phyloP scores from a whole-genome alignment of 2,888 invertebrate species.

The Apodemia duryi region DNA sequence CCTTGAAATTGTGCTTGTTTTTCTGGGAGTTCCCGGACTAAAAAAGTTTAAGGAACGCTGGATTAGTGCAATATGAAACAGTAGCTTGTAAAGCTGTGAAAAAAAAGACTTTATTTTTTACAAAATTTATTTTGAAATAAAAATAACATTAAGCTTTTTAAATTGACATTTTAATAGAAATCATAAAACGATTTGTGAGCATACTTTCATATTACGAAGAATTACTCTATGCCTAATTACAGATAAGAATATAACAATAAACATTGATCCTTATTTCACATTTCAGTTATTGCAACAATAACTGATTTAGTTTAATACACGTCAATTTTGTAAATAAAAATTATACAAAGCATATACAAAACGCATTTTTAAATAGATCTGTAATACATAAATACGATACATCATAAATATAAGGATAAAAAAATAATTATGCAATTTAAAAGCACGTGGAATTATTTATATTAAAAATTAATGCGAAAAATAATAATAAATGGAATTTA shows the following conservation, averaged over 20 bases:
- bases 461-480: slow-evolving; percentile 46
- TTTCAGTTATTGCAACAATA: slow-evolving; percentile 36
- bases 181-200: slow-evolving; percentile 71
- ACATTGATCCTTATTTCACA: slow-evolving; percentile 42
- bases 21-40: too few species aligned
- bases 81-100: neutral
- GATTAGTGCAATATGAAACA: too few species aligned
- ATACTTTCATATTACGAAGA: slow-evolving; percentile 67
- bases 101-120: slow-evolving; percentile 41
- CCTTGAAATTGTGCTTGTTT: too few species aligned
- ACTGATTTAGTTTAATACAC: neutral
- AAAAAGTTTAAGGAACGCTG: too few species aligned
- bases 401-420: slow-evolving; percentile 39
- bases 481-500: slow-evolving; percentile 53
- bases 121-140: slow-evolving; percentile 75
- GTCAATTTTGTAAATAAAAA: slow-evolving; percentile 12
- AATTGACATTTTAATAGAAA: slow-evolving; percentile 72
- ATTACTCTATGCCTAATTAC: slow-evolving; percentile 45
- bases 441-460: slow-evolving; percentile 30
- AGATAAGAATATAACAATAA: slow-evolving; percentile 41
- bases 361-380: slow-evolving; percentile 25
- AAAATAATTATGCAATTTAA: slow-evolving; percentile 48
- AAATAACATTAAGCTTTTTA: slow-evolving; percentile 76
- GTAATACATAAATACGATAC: slow-evolving; percentile 18
- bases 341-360: slow-evolving; percentile 23